Base-by-base conservation (phyloP, 2,113 vertebrate genomes). In the Oophaga pumilio region DNA sequence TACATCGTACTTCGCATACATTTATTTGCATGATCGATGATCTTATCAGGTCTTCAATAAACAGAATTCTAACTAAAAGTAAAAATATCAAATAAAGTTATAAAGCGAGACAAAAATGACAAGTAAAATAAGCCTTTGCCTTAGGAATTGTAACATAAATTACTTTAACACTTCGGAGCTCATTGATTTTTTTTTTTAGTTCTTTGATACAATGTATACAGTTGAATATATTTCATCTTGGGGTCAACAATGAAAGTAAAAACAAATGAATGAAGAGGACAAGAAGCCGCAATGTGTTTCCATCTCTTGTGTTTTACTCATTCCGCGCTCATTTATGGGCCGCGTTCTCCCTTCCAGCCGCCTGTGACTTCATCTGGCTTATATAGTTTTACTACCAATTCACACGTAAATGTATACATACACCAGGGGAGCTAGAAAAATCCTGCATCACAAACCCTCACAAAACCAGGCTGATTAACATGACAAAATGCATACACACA, bases 381-480 rank as follows among this genome's bases (percentile, higher is more conserved):
- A n/a, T 77, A 77, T 77, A 53, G 20, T 53, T 56, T 77, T 77
- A 77, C 76, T 77, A 77, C 76, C 76, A 77, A 77, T 77, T 77
- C 76, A 53, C 76, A 77, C 76, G 22, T 77, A 77, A 56, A 56
- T 77, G 76, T 26, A 77, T 74, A 74, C 71, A 74, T 74, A 49
- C 43, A 74, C 71, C 71, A 74, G 71, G 71, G 71, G 71, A 74
- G 71, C 71, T 74, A 74, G 71, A 74, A 74, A 74, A 74, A 22
- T 12, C 43, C 71, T 50, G 71, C 33, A 74, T 74, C 71, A 50
- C 71, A 74, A 74, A 74, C 22, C 71, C 71, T 33, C 57, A 60
- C 57, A 60, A 43, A 80, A 60, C 28, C 56, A 33, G 56, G 56
- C 56, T 60, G 78, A 60, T 60, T 57, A 80, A 80, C 78, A 60